Evolutionary conservation across 2,797 vertebrate genomes (phyloP).

Genomic region (Falco rusticolus): DNA sequence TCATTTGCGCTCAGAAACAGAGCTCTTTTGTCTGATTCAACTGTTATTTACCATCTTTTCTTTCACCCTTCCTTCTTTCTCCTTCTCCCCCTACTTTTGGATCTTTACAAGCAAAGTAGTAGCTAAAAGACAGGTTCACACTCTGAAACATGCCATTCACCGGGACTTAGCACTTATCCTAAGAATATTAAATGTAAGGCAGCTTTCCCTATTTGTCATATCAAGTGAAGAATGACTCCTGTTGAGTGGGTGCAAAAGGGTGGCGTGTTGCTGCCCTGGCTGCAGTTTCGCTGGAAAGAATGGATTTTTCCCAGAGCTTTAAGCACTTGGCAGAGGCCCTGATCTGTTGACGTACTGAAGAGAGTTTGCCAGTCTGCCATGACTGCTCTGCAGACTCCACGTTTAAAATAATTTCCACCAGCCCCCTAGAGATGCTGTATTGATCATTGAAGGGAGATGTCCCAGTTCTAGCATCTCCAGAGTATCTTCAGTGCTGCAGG

Average conservation of each 20-base stretch:
- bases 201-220: background rate
- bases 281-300: constrained; percentile 41
- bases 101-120: constrained; percentile 47
- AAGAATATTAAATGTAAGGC: background rate
- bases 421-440: background rate
- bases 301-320: background rate
- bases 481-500: background rate
- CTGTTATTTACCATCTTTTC: constrained; percentile 29
- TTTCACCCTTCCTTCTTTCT: background rate
- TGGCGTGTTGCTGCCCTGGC: background rate
- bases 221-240: constrained; percentile 1
- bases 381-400: background rate
- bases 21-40: constrained; percentile 69
- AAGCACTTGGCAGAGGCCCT: background rate
- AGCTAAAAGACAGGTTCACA: constrained; percentile 55
- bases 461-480: background rate
- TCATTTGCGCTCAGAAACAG: constrained; percentile 71
- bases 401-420: background rate
- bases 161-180: constrained; percentile 1
- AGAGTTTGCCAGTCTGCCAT: background rate
- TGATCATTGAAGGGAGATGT: background rate
- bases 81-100: background rate
- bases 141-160: constrained; percentile 35
- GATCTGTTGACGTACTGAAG: background rate
- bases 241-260: background rate